phyloP scores from a whole-genome alignment of 1,140 invertebrate genomes.

The Orussus abietinus region DNA sequence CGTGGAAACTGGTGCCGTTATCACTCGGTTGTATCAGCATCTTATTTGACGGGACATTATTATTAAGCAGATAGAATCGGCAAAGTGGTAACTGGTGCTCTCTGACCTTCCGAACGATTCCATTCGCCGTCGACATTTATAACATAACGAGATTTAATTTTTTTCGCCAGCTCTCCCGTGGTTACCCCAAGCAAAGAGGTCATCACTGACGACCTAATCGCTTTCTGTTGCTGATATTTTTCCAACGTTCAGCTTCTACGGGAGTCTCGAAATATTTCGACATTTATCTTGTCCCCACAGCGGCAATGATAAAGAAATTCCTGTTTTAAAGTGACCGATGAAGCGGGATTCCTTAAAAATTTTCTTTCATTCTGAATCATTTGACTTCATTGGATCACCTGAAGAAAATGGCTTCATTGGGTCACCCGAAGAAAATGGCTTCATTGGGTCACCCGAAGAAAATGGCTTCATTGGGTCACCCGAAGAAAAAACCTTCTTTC shows the following conservation, averaged over 20 bases:
- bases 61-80: slow-evolving; percentile 29
- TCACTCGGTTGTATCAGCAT: slow-evolving; percentile 10
- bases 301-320: neutral
- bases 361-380: neutral
- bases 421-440: too few species aligned
- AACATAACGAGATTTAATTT: slow-evolving; percentile 13
- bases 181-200: slow-evolving; percentile 32
- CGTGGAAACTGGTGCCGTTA: too few species aligned
- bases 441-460: too few species aligned
- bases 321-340: neutral
- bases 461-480: too few species aligned
- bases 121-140: slow-evolving; percentile 26
- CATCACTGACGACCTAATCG: slow-evolving; percentile 12
- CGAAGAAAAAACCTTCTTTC: too few species aligned
- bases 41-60: slow-evolving; percentile 26
- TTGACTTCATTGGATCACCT: neutral
- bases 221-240: slow-evolving; percentile 2
- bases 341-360: neutral
- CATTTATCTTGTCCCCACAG: neutral
- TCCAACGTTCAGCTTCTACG: neutral
- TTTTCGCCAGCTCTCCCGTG: slow-evolving; percentile 19
- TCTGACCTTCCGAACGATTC: slow-evolving; percentile 42
- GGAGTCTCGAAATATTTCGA: neutral
- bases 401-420: too few species aligned
- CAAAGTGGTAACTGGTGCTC: slow-evolving; percentile 20